Evolutionary conservation across 2,113 vertebrate genomes (phyloP).

Genomic region (Lepus americanus): DNA sequence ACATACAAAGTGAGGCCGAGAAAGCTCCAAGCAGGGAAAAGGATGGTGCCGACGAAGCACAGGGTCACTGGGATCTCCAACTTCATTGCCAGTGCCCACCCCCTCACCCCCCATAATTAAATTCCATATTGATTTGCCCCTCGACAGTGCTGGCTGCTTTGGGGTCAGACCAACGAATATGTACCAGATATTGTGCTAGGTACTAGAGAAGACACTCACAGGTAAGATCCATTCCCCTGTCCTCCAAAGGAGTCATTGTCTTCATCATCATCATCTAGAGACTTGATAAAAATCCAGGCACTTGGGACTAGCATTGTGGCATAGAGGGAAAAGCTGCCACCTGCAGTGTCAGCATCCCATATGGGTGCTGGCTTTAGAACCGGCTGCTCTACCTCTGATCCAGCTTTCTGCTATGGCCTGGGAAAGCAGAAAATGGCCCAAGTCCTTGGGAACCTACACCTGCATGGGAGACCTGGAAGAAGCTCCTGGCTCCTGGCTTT

Average conservation of each 20-base stretch:
- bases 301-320: no score
- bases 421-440: no score
- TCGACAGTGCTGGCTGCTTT: neutral
- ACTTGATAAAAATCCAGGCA: neutral
- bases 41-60: neutral
- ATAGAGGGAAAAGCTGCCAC: no score
- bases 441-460: no score
- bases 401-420: no score
- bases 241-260: neutral
- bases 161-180: neutral
- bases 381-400: no score
- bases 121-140: neutral
- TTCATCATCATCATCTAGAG: neutral
- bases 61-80: neutral
- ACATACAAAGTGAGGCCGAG: conserved; percentile 48
- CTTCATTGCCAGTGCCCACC: neutral
- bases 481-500: no score
- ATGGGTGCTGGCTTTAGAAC: no score
- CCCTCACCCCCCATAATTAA: neutral
- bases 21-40: neutral
- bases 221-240: neutral
- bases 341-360: no score
- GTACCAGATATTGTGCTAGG: neutral
- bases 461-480: no score
- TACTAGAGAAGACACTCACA: neutral